Conservation (phyloP, 2,888 invertebrate species). For the Heliconius aoede region DNA sequence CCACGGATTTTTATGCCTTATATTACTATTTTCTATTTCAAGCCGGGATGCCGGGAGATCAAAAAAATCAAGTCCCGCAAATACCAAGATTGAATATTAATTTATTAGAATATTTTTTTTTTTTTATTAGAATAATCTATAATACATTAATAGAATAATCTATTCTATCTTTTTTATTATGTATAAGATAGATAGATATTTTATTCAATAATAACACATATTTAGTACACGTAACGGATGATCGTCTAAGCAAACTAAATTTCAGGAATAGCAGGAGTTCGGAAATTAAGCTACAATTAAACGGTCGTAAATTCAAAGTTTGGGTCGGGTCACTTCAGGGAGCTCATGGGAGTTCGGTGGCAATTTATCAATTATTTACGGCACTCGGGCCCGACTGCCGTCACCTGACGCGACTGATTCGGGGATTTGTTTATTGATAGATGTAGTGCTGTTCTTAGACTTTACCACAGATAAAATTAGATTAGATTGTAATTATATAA, state of each 20-base stretch:
- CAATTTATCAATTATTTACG: slow-evolving; percentile 85
- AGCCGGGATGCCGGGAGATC: too few species aligned
- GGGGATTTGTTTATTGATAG: slow-evolving; percentile 58
- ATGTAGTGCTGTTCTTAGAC: slow-evolving; percentile 45
- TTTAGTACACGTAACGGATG: slow-evolving; percentile 27
- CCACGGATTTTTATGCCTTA: too few species aligned
- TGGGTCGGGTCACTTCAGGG: slow-evolving; percentile 76
- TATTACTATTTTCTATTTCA: too few species aligned
- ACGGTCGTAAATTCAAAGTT: slow-evolving; percentile 80
- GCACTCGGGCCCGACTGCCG: slow-evolving; percentile 66
- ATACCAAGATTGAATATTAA: too few species aligned
- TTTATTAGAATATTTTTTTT: too few species aligned
- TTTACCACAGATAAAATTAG: neutral
- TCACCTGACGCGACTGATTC: slow-evolving; percentile 57
- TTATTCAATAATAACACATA: neutral
- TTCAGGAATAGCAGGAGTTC: slow-evolving; percentile 74
- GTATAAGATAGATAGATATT: neutral
- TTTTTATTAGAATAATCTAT: too few species aligned
- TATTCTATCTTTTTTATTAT: neutral
- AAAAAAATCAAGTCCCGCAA: too few species aligned
- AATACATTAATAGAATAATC: too few species aligned
- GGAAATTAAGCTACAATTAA: slow-evolving; percentile 82
- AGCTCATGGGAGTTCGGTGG: slow-evolving; percentile 74
- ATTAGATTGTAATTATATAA: neutral
- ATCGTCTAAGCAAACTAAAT: slow-evolving; percentile 64